Evolutionary conservation across 2,113 vertebrate genomes (phyloP), one percentile per base, ranked within the genome.

Genomic region (Centropus unirufus): DNA sequence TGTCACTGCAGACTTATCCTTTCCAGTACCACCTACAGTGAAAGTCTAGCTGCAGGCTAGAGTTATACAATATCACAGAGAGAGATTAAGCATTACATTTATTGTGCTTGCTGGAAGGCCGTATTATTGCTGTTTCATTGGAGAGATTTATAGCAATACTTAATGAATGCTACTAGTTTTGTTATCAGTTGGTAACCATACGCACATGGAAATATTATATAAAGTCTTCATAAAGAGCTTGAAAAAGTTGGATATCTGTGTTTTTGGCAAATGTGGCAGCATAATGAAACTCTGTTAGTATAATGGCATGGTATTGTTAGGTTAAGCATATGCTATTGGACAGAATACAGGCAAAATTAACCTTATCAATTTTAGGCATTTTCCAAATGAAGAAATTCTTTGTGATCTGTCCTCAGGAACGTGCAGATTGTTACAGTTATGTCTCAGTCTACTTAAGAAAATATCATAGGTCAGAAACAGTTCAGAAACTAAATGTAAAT

Each of bases 1-100:
- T 82, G 90, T 85, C 73, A 52, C 63, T 94, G 90, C 86, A 77
- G 95, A 66, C 93, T 89, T 93, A 84, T 89, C 92, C 88, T 94
- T 86, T 89, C 52, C 88, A 83, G 67, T 89, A 95, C 67, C 70
- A 96, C 73, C 90, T 89, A 83, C 75, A 67, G 86, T 47, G 87
- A 82, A 66, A 90, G 72, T 67, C 87, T 92, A 70, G 93, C 95
- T 96, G 80, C 75, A 94, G 89, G 91, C 93, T 83, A 86, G 54
- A 75, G 90, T 87, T 93, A 70, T 79, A 76, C 78, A 97, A 90
- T 96, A 97, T 97, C 91, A 94, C 87, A 96, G 87, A 91, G 96
- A 94, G 97, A 91, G 75, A 97, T 97, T 94, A 97, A 96, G 92
- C 93, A 94, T 96, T 96, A 74, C 93, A 94, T 96, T 96, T 94